Conservation (phyloP, 2,888 invertebrate species). For the Drosophila peninsularis region DNA sequence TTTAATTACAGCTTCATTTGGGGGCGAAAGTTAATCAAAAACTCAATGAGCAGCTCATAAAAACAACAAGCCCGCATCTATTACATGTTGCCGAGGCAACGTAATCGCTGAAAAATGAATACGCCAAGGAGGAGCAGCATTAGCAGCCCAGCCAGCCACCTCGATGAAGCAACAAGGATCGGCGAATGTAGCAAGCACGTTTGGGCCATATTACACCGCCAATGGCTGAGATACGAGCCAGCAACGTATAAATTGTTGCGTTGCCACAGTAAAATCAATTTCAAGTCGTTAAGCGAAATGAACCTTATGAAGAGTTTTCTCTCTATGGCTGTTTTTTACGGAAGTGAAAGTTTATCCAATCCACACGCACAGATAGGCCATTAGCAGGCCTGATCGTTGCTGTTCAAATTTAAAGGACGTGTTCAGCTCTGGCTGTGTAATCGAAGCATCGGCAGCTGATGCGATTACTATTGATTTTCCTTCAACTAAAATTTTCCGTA, state of each 20-base stretch:
- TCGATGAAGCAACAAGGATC: conserved; percentile 53
- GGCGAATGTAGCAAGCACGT: conserved; percentile 74
- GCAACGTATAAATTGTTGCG: conserved; percentile 67
- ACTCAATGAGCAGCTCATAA: conserved; percentile 75
- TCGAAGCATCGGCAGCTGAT: conserved; percentile 48
- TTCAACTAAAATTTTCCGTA: conserved; percentile 50
- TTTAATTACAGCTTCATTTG: conserved; percentile 78
- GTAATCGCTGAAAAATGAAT: conserved; percentile 77
- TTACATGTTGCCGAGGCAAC: conserved; percentile 73
- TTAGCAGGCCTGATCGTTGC: conserved; percentile 47
- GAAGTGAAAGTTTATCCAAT: conserved; percentile 46
- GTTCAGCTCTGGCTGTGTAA: conserved; percentile 31
- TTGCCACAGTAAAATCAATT: conserved; percentile 80
- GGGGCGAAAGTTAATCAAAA: conserved; percentile 76
- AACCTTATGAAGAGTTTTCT: conserved; percentile 70
- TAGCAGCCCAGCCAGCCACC: conserved; percentile 12
- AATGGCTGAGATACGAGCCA: conserved; percentile 51
- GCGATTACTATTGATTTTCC: conserved; percentile 73
- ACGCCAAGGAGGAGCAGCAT: conserved; percentile 40
- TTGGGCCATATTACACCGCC: conserved; percentile 71
- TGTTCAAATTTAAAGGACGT: conserved; percentile 60
- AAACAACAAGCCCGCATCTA: conserved; percentile 60
- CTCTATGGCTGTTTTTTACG: conserved; percentile 28
- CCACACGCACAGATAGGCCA: conserved; percentile 26
- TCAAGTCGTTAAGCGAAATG: conserved; percentile 82